Percentiles rank a stretch among this genome's conserved stretches.
Evolutionary conservation across 2,113 vertebrate genomes (phyloP).

Genomic region (Pangasianodon gigas): DNA sequence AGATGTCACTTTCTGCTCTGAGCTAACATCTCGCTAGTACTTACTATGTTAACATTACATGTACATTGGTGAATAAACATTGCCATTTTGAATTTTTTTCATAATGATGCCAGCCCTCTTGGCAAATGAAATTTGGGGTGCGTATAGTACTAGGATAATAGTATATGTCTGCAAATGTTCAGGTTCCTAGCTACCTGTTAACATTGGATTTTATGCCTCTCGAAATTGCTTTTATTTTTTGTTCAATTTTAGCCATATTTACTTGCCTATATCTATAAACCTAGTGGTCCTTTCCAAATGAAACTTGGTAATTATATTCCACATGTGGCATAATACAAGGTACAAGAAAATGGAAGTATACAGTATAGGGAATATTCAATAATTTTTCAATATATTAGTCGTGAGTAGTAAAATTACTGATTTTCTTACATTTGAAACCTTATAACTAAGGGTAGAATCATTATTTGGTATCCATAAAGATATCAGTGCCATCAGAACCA

Average conservation of each 20-base stretch:
- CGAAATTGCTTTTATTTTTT: background rate
- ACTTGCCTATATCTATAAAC: background rate
- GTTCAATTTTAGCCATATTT: background rate
- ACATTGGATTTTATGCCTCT: background rate
- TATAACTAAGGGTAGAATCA: background rate
- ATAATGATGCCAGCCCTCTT: background rate
- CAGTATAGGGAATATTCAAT: background rate
- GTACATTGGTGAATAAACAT: no score
- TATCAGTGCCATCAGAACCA: background rate
- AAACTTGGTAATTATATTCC: background rate
- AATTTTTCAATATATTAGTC: background rate
- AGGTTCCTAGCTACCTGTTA: background rate
- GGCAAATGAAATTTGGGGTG: background rate
- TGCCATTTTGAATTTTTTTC: background rate
- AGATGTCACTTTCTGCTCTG: no score
- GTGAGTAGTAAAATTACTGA: background rate
- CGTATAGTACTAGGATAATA: background rate
- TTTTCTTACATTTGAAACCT: background rate
- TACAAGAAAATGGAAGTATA: background rate
- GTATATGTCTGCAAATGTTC: background rate
- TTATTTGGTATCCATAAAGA: background rate
- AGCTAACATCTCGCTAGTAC: no score
- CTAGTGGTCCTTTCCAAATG: background rate
- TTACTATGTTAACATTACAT: no score
- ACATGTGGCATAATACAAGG: background rate